A percentile compares a stretch with the other conserved stretches of the same genome.
Conservation (phyloP, 2,797 vertebrate genomes). For the Sandelia bainsii region DNA sequence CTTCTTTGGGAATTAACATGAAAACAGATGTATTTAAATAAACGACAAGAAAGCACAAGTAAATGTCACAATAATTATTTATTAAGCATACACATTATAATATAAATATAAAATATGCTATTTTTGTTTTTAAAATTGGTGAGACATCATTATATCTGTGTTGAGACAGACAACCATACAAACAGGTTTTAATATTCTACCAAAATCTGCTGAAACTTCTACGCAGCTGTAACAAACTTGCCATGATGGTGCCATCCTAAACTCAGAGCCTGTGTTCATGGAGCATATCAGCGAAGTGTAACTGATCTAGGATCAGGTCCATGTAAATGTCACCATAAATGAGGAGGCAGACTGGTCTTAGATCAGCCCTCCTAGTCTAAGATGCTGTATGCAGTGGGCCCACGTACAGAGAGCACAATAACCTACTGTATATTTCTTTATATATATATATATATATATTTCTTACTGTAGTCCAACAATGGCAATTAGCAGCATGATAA, state of each 20-base stretch:
- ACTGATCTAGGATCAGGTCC: slow-evolving; percentile 67
- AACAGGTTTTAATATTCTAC: slow-evolving; percentile 89
- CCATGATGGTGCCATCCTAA: slow-evolving; percentile 90
- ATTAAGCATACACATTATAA: slow-evolving; percentile 91
- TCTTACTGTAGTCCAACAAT: slow-evolving; percentile 79
- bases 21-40: slow-evolving; percentile 5
- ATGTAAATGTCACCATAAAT: slow-evolving; percentile 55
- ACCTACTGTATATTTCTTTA: slow-evolving; percentile 71
- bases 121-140: slow-evolving; percentile 89
- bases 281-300: slow-evolving; percentile 52
- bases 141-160: slow-evolving; percentile 92
- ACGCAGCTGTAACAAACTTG: slow-evolving; percentile 93
- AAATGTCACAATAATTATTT: slow-evolving; percentile 90
- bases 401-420: slow-evolving; percentile 84
- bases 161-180: slow-evolving; percentile 89
- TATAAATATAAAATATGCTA: slow-evolving; percentile 93
- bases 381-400: slow-evolving; percentile 73
- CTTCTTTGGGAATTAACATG: no score
- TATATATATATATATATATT: slow-evolving; percentile 66
- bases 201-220: slow-evolving; percentile 91
- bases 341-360: slow-evolving; percentile 68
- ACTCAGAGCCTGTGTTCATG: slow-evolving; percentile 79
- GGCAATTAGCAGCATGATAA: slow-evolving; percentile 84
- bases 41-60: slow-evolving; percentile 47
- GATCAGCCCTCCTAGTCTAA: slow-evolving; percentile 72